phyloP scores from a whole-genome alignment of 2,113 vertebrate genomes.

The Guaruba guarouba region DNA sequence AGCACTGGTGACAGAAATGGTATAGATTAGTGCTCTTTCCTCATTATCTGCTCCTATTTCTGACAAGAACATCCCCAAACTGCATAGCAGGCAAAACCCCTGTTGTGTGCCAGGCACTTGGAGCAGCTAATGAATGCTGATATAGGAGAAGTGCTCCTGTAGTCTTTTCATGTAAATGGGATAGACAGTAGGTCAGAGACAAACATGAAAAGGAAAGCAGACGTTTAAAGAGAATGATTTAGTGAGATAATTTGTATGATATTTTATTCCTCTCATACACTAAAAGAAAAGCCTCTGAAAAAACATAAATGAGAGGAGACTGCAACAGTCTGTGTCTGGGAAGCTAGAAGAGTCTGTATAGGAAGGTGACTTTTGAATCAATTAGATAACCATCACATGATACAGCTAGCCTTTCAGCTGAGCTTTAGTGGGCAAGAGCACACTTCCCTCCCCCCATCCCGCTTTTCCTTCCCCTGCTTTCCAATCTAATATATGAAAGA shows the following conservation, averaged over 20 bases:
- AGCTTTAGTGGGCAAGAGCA: not conserved
- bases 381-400: not conserved
- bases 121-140: constrained; percentile 59
- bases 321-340: not conserved
- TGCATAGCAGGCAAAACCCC: constrained; percentile 56
- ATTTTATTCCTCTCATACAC: constrained; percentile 37
- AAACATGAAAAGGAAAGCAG: constrained; percentile 53
- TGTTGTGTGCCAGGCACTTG: constrained; percentile 22
- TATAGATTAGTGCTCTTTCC: constrained; percentile 20
- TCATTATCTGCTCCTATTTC: constrained; percentile 46
- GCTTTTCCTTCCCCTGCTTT: not conserved
- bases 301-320: constrained; percentile 6
- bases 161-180: constrained; percentile 51
- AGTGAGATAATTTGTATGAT: constrained; percentile 50
- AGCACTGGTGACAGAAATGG: not conserved
- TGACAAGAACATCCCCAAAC: not conserved
- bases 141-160: constrained; percentile 12
- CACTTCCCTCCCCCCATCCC: accelerated
- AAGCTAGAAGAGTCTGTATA: not conserved
- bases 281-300: constrained; percentile 35
- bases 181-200: constrained; percentile 40
- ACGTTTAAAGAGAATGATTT: constrained; percentile 49
- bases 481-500: not conserved
- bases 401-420: not conserved
- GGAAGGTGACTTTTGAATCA: not conserved